These are phyloP conservation scores for Eriosoma lanigerum DNA, from an alignment of 1,140 invertebrate species.

Conservation along the genomic window DNA sequence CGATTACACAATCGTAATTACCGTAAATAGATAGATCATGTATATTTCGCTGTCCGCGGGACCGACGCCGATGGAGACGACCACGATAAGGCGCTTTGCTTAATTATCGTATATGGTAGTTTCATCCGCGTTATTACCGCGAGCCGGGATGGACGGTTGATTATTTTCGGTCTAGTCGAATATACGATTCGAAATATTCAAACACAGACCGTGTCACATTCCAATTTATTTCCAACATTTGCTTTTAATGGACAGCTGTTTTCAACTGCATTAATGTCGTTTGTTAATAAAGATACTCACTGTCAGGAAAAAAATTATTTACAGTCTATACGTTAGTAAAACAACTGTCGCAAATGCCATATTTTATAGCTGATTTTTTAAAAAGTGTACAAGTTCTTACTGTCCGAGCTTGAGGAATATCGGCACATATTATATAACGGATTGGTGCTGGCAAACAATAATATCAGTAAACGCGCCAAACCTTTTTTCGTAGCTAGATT, in stretches of 20 bases:
- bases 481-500: background rate
- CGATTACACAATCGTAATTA: too few relatives aligned
- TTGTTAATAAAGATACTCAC: background rate
- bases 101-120: too few relatives aligned
- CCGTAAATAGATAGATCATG: too few relatives aligned
- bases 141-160: too few relatives aligned
- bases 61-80: background rate
- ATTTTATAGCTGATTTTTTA: background rate
- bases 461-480: background rate
- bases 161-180: too few relatives aligned
- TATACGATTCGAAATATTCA: too few relatives aligned
- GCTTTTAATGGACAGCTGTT: too few relatives aligned
- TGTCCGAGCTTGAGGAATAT: background rate
- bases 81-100: too few relatives aligned
- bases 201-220: too few relatives aligned
- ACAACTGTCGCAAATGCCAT: background rate
- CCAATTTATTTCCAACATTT: too few relatives aligned
- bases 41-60: too few relatives aligned
- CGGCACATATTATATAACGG: background rate
- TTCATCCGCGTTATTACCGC: too few relatives aligned
- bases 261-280: background rate
- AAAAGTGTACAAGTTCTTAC: background rate
- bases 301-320: background rate
- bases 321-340: background rate
- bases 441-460: background rate